Percentiles rank a stretch among this genome's conserved stretches.
These are phyloP conservation scores for Dipodomys spectabilis DNA, from an alignment of 2,113 vertebrate species.

Conservation along the genomic window DNA sequence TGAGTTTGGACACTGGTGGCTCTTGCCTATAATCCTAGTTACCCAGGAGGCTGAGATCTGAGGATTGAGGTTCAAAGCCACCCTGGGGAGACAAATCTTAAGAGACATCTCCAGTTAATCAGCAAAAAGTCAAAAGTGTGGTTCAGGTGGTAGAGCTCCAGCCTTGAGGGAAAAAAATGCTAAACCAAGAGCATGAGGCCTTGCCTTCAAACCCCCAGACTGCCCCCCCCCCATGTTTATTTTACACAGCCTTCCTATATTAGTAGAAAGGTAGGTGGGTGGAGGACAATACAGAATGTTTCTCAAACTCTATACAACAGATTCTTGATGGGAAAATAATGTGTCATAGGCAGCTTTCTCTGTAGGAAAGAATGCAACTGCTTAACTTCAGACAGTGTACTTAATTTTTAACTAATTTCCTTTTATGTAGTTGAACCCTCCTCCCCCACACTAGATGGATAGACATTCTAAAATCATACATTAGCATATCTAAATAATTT, in stretches of 20 bases:
- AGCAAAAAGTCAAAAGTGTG: too few relatives aligned
- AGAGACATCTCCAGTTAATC: too few relatives aligned
- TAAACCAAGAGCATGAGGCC: too few relatives aligned
- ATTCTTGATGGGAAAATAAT: constrained; percentile 43
- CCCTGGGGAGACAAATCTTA: too few relatives aligned
- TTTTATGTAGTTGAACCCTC: background rate
- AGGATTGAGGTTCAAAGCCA: too few relatives aligned
- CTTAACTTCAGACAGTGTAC: background rate
- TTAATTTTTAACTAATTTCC: constrained; percentile 29
- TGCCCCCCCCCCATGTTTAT: too few relatives aligned
- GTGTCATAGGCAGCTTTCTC: background rate
- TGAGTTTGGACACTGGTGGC: too few relatives aligned
- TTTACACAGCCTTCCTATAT: background rate
- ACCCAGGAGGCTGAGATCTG: too few relatives aligned
- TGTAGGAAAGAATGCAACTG: background rate
- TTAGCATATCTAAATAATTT: constrained; percentile 18
- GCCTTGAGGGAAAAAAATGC: too few relatives aligned
- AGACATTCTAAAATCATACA: background rate
- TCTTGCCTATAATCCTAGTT: too few relatives aligned
- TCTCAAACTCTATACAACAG: background rate
- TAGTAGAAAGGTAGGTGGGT: background rate
- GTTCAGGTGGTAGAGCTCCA: too few relatives aligned
- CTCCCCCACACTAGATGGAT: background rate
- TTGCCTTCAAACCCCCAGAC: too few relatives aligned
- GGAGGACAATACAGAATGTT: background rate